These are phyloP conservation scores for Hycleus cichorii DNA, from an alignment of 1,140 invertebrate species.

Conservation along the genomic window DNA sequence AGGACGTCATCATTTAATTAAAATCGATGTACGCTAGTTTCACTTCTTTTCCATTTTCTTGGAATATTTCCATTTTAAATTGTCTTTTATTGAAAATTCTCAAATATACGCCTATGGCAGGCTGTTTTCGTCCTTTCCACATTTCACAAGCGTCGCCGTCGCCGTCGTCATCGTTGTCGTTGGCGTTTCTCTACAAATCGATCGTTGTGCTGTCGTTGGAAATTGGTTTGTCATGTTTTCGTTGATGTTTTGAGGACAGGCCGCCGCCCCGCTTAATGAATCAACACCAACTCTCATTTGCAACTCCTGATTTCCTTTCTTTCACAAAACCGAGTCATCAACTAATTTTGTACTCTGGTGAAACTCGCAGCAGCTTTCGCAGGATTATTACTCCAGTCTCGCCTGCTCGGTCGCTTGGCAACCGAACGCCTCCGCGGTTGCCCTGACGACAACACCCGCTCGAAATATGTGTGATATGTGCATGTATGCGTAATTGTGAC, in stretches of 20 bases:
- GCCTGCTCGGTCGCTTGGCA: conserved; percentile 29
- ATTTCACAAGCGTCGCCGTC: too few species aligned
- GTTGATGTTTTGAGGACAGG: conserved; percentile 18
- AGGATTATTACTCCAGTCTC: conserved; percentile 31
- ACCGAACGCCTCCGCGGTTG: conserved; percentile 28
- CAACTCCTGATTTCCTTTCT: conserved; percentile 34
- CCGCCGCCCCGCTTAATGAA: conserved; percentile 27
- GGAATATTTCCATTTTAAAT: too few species aligned
- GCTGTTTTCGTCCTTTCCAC: too few species aligned
- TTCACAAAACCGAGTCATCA: conserved; percentile 33
- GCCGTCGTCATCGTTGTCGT: too few species aligned
- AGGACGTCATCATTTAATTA: background rate
- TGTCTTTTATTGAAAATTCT: too few species aligned
- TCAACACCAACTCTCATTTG: conserved; percentile 36
- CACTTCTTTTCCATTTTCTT: background rate
- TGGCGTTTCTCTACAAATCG: background rate
- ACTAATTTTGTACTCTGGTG: conserved; percentile 30
- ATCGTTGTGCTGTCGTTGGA: conserved; percentile 14
- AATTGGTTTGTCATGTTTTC: conserved; percentile 21
- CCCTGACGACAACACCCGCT: conserved; percentile 24
- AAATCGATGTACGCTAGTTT: background rate
- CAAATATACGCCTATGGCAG: too few species aligned
- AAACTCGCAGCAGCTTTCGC: conserved; percentile 27
- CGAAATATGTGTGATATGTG: conserved; percentile 21
- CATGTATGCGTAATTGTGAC: too few species aligned